Percentiles rank a stretch among this genome's conserved stretches.
phyloP scores from a whole-genome alignment of 2,888 invertebrate species.

The Diaprepes abbreviatus region DNA sequence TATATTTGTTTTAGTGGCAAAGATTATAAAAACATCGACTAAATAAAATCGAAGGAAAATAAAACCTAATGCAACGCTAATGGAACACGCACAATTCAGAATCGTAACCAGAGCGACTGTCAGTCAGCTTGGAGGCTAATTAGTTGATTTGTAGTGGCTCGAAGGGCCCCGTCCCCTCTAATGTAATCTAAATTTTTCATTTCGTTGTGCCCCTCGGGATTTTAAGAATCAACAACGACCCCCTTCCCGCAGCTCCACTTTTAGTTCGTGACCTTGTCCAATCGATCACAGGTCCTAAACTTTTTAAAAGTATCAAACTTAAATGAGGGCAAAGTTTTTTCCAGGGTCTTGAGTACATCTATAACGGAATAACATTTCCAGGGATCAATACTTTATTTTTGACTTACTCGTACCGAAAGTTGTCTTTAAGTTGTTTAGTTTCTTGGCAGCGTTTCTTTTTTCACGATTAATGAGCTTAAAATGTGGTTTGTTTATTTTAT shows the following conservation, averaged over 20 bases:
- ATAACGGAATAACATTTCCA: constrained; percentile 14
- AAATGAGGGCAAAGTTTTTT: constrained; percentile 44
- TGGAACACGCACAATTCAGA: constrained; percentile 11
- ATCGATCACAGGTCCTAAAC: constrained; percentile 40
- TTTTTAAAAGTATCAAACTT: constrained; percentile 46
- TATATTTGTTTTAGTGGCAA: no score
- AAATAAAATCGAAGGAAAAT: no score
- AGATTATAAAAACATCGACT: no score
- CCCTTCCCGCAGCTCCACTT: constrained; percentile 29
- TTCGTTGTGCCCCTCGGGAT: constrained; percentile 40
- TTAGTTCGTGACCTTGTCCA: constrained; percentile 47
- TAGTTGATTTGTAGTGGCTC: constrained; percentile 71
- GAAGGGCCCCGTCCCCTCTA: constrained; percentile 68
- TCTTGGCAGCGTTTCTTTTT: background rate
- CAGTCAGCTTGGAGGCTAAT: constrained; percentile 67
- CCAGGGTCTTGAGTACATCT: constrained; percentile 30
- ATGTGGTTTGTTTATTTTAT: background rate
- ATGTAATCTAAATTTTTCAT: constrained; percentile 69
- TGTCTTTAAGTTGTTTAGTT: background rate
- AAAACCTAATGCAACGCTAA: constrained; percentile 2
- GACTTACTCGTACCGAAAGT: background rate
- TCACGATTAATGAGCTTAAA: background rate
- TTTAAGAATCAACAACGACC: constrained; percentile 43
- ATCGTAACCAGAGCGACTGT: constrained; percentile 40
- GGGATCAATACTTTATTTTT: constrained; percentile 24